Percentiles rank a stretch among this genome's conserved stretches.
Evolutionary conservation across 1,140 invertebrate species (phyloP).

Genomic region (Drosophila sp.): DNA sequence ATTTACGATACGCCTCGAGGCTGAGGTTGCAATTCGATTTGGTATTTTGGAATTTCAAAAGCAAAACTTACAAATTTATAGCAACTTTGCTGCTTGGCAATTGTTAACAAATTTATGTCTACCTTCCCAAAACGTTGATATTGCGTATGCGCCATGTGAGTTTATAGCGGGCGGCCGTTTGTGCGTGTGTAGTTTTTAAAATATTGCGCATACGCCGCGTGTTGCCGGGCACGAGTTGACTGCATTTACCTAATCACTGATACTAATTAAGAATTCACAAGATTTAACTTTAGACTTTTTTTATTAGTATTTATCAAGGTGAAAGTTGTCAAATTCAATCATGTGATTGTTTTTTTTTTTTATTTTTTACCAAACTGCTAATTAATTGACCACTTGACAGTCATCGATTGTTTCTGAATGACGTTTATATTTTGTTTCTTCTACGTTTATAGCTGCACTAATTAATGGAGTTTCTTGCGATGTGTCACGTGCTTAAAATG

Average conservation of each 20-base stretch:
- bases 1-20: slow-evolving; percentile 67
- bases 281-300: slow-evolving; percentile 16
- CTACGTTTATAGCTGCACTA: slow-evolving; percentile 38
- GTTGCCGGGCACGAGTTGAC: slow-evolving; percentile 31
- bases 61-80: slow-evolving; percentile 71
- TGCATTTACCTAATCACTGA: slow-evolving; percentile 45
- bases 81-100: slow-evolving; percentile 66
- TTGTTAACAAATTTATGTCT: slow-evolving; percentile 70
- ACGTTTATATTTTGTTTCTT: slow-evolving; percentile 23
- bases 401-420: slow-evolving; percentile 29
- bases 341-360: slow-evolving; percentile 15
- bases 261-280: slow-evolving; percentile 54
- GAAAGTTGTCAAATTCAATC: slow-evolving; percentile 53
- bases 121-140: slow-evolving; percentile 48
- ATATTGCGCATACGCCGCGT: slow-evolving; percentile 70
- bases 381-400: slow-evolving; percentile 16
- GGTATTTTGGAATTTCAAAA: slow-evolving; percentile 41
- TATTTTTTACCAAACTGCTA: slow-evolving; percentile 27
- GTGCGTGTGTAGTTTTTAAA: slow-evolving; percentile 25
- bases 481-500: slow-evolving; percentile 40
- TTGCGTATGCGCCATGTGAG: slow-evolving; percentile 72
- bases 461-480: slow-evolving; percentile 32
- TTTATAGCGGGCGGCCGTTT: slow-evolving; percentile 34
- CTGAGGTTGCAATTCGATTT: slow-evolving; percentile 58
- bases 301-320: slow-evolving; percentile 19